phyloP scores from a whole-genome alignment of 2,113 vertebrate genomes.

The Cephalopholis sonnerati region DNA sequence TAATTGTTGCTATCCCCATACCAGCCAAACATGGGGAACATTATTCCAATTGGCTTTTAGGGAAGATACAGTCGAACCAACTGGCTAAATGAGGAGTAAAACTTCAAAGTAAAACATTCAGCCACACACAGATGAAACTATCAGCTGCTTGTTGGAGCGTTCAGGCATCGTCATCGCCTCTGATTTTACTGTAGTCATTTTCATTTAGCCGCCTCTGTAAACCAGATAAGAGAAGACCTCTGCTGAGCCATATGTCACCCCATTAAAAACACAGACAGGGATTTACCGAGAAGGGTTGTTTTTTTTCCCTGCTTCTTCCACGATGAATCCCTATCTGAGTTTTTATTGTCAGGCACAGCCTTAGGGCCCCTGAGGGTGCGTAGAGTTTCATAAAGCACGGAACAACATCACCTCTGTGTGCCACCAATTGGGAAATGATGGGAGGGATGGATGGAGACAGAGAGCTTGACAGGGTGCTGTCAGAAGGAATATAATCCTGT shows the following conservation, averaged over 20 bases:
- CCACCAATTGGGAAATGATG: conserved; percentile 45
- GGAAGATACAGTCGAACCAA: conserved; percentile 2
- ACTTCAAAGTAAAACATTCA: conserved; percentile 33
- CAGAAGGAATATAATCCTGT: conserved; percentile 63
- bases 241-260: conserved; percentile 52
- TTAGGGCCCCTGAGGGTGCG: conserved; percentile 32
- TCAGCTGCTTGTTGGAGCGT: conserved; percentile 25
- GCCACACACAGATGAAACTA: conserved; percentile 29
- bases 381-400: conserved; percentile 57
- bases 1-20: neutral
- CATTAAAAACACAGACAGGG: conserved; percentile 45
- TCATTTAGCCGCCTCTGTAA: conserved; percentile 45
- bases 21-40: neutral
- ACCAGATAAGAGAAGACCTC: conserved; percentile 52
- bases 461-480: conserved; percentile 56
- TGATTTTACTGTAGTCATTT: conserved; percentile 54
- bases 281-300: conserved; percentile 4
- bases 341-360: conserved; percentile 59
- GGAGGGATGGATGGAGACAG: conserved; percentile 43
- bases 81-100: conserved; percentile 13
- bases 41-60: conserved; percentile 10
- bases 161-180: conserved; percentile 17
- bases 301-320: conserved; percentile 15
- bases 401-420: conserved; percentile 64
- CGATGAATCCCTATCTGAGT: conserved; percentile 30